These are phyloP conservation scores for Ypsolopha sequella DNA, from an alignment of 2,888 invertebrate genomes.

Conservation along the genomic window DNA sequence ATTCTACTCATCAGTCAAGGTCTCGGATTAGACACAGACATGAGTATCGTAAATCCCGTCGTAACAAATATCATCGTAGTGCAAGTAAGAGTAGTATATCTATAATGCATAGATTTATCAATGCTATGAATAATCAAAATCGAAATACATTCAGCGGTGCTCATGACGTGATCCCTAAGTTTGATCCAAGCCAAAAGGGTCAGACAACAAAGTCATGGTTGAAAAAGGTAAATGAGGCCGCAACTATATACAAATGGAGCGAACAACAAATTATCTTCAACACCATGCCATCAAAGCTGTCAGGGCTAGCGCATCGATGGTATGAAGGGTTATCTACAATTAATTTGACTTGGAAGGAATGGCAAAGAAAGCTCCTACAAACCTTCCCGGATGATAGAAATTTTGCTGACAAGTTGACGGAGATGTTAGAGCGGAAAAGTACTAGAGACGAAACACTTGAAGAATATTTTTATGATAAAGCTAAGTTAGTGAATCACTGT, in stretches of 20 bases:
- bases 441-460: slow-evolving; percentile 3
- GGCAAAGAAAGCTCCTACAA: background rate
- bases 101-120: background rate
- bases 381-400: slow-evolving; percentile 4
- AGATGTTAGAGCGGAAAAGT: slow-evolving; percentile 2
- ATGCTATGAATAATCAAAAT: background rate
- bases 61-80: background rate
- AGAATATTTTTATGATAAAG: slow-evolving; percentile 10
- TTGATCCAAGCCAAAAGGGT: slow-evolving; percentile 5
- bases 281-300: slow-evolving; percentile 4
- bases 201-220: slow-evolving; percentile 5
- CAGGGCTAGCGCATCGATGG: slow-evolving; percentile 4
- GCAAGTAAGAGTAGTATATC: background rate
- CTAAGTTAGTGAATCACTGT: slow-evolving; percentile 8
- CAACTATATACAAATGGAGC: slow-evolving; percentile 5
- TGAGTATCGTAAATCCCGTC: too few relatives aligned
- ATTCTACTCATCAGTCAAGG: too few relatives aligned
- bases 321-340: slow-evolving; percentile 5
- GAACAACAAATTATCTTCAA: slow-evolving; percentile 6
- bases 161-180: slow-evolving; percentile 6
- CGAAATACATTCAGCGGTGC: background rate
- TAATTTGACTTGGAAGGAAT: slow-evolving; percentile 3
- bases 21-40: too few relatives aligned
- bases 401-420: background rate
- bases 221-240: slow-evolving; percentile 3